These are phyloP conservation scores for Esox lucius DNA, from an alignment of 2,797 vertebrate species.

Conservation along the genomic window DNA sequence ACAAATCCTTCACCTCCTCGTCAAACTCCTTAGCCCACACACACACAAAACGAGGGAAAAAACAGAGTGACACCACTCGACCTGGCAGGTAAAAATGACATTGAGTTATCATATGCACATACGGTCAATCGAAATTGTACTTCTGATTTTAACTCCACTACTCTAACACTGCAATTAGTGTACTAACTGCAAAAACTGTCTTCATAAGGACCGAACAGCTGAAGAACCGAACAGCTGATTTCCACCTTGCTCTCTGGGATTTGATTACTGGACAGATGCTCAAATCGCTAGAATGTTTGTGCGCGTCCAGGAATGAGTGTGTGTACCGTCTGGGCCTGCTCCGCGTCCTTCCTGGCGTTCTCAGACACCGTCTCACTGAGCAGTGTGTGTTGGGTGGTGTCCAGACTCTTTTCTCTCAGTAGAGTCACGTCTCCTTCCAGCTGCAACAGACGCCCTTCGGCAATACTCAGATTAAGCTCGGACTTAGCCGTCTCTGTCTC, in stretches of 20 bases:
- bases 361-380: slow-evolving; percentile 64
- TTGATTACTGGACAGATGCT: too few species aligned
- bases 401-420: slow-evolving; percentile 77
- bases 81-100: too few species aligned
- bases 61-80: too few species aligned
- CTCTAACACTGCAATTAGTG: background rate
- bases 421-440: slow-evolving; percentile 82
- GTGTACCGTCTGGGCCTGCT: slow-evolving; percentile 81
- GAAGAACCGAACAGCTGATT: too few species aligned
- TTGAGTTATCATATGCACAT: too few species aligned
- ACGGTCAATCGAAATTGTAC: too few species aligned
- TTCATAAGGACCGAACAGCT: too few species aligned
- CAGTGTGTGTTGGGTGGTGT: slow-evolving; percentile 66
- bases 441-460: slow-evolving; percentile 80
- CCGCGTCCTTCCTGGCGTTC: slow-evolving; percentile 68
- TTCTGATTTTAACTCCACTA: too few species aligned
- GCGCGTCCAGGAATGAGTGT: background rate
- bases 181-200: too few species aligned
- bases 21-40: slow-evolving; percentile 77
- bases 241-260: too few species aligned
- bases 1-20: slow-evolving; percentile 77
- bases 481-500: slow-evolving; percentile 85
- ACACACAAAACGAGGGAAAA: background rate
- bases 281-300: background rate
- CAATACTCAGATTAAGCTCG: slow-evolving; percentile 85